phyloP scores from a whole-genome alignment of 2,797 vertebrate species.

The Caiman crocodilus region DNA sequence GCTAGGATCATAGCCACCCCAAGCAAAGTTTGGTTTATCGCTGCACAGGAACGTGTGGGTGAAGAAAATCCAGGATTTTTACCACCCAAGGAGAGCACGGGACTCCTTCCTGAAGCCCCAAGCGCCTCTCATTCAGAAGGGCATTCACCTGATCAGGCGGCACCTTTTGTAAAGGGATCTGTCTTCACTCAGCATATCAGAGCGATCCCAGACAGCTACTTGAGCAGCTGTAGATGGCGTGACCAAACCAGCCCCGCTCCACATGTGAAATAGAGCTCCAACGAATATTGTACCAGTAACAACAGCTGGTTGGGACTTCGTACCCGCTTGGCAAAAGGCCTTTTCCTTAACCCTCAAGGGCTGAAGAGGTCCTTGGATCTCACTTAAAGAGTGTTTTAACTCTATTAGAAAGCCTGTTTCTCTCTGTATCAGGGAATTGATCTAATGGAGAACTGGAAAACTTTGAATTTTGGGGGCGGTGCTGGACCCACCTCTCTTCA shows the following conservation, averaged over 20 bases:
- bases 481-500: not conserved
- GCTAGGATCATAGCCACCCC: not conserved
- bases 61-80: too few relatives aligned
- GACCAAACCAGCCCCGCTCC: not conserved
- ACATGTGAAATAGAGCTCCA: not conserved
- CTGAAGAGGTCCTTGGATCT: not conserved
- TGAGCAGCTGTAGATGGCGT: not conserved
- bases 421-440: not conserved
- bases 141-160: not conserved
- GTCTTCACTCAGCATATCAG: not conserved
- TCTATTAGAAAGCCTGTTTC: not conserved
- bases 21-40: not conserved
- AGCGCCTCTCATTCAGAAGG: too few relatives aligned
- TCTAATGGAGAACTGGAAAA: too few relatives aligned
- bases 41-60: too few relatives aligned
- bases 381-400: not conserved
- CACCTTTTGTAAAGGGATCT: not conserved
- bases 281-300: not conserved
- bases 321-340: not conserved
- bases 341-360: not conserved
- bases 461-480: not conserved
- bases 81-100: too few relatives aligned
- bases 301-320: not conserved
- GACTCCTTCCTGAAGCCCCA: too few relatives aligned
- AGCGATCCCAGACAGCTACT: not conserved